phyloP scores from a whole-genome alignment of 2,797 vertebrate species.

The Hydrophis major region DNA sequence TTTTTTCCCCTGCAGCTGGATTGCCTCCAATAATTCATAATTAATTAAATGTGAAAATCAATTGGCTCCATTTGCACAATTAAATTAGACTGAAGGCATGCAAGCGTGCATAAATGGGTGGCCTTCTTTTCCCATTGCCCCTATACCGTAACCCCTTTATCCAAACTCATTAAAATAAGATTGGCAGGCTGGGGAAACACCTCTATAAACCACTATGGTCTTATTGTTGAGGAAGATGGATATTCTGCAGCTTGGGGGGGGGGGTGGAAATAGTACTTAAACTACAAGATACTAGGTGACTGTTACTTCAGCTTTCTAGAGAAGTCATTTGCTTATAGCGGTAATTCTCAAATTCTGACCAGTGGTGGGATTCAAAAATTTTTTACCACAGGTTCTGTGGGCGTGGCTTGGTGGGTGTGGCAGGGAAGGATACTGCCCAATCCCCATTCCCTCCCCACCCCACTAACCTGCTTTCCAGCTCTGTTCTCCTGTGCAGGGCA shows the following conservation, averaged over 20 bases:
- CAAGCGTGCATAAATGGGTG: slow-evolving; percentile 1
- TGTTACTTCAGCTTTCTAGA: neutral
- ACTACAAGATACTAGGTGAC: neutral
- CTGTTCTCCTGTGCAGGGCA: no score
- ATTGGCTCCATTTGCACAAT: slow-evolving; percentile 44
- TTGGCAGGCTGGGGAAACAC: slow-evolving; percentile 20
- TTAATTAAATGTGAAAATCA: slow-evolving; percentile 43
- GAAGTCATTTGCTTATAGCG: neutral
- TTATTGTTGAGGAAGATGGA: neutral
- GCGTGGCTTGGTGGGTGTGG: no score
- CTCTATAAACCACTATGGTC: neutral
- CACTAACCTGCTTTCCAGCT: no score
- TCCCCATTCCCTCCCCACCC: no score
- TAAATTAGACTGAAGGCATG: slow-evolving; percentile 39
- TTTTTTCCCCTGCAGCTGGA: slow-evolving; percentile 13
- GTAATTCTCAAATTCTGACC: neutral
- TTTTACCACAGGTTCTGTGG: no score
- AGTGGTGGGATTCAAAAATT: neutral
- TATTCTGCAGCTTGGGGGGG: no score
- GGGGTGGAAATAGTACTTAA: neutral
- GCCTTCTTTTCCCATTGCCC: slow-evolving; percentile 15
- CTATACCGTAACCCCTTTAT: neutral
- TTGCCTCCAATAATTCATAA: slow-evolving; percentile 52
- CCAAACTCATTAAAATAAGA: neutral
- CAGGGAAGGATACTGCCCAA: no score